Percentiles rank a stretch among this genome's conserved stretches.
Evolutionary conservation across 1,140 invertebrate genomes (phyloP).

Genomic region (Brachionus manjavacas): DNA sequence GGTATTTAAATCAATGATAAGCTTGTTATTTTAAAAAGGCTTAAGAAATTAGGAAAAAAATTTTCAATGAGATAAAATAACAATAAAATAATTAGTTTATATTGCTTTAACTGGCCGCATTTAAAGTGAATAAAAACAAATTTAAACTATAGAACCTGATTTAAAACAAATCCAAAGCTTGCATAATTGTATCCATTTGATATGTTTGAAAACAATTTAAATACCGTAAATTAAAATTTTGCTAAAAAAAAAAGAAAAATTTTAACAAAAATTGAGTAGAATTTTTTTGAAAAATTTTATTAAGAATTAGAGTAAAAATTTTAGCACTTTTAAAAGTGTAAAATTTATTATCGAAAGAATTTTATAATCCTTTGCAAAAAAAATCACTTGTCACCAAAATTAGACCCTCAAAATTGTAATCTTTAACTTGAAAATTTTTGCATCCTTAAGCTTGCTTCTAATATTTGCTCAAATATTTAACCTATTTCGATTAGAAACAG

Average conservation of each 20-base stretch:
- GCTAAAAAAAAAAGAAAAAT: neutral
- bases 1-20: neutral
- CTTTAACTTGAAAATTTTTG: neutral
- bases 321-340: neutral
- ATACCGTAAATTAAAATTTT: neutral
- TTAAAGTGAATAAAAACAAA: neutral
- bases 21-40: neutral
- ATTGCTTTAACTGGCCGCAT: too few relatives aligned
- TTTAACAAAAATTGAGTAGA: neutral
- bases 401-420: neutral
- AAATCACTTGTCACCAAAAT: neutral
- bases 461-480: neutral
- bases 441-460: neutral
- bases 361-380: neutral
- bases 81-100: conserved; percentile 1
- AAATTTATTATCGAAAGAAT: neutral
- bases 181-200: too few relatives aligned
- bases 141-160: neutral
- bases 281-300: too few relatives aligned
- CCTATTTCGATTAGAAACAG: neutral
- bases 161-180: neutral
- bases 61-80: neutral
- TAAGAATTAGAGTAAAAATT: neutral
- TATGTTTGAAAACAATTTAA: neutral
- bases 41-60: neutral